Conservation (phyloP, 2,797 vertebrate species). For the Natrix natrix region DNA sequence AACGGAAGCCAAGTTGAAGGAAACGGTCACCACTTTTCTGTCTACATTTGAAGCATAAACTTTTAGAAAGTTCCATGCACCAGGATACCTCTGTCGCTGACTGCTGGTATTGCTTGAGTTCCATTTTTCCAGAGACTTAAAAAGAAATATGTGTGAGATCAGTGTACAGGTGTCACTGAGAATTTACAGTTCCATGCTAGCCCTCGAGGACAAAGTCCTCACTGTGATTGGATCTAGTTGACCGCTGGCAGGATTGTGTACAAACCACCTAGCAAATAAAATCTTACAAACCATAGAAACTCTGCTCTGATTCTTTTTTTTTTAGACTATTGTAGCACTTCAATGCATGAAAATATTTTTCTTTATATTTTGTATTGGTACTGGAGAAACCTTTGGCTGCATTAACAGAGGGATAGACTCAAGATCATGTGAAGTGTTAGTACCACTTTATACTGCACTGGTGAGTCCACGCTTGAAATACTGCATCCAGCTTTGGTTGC, state of each 20-base stretch:
- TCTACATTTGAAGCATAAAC: constrained; percentile 76
- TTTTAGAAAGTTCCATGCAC: constrained; percentile 47
- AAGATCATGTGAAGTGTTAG: not conserved
- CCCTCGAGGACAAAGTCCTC: not conserved
- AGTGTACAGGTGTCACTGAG: constrained; percentile 84
- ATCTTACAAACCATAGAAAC: not conserved
- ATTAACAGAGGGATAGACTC: not conserved
- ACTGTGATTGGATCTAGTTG: not conserved
- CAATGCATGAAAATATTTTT: not conserved
- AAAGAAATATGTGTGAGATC: constrained; percentile 73
- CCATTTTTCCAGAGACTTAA: constrained; percentile 73
- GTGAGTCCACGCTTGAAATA: not conserved
- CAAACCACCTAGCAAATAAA: constrained; percentile 22
- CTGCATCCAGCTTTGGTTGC: not conserved
- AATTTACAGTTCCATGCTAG: constrained; percentile 81
- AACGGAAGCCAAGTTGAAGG: constrained; percentile 91
- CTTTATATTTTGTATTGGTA: not conserved
- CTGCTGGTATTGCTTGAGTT: constrained; percentile 66
- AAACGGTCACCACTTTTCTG: constrained; percentile 87
- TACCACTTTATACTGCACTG: not conserved
- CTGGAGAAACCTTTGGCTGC: not conserved
- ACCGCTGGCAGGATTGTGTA: not conserved
- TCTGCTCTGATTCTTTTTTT: not conserved
- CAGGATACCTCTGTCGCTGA: constrained; percentile 65
- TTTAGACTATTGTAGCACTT: not conserved